Conservation (phyloP, 2,888 invertebrate genomes). For the Drosophila greeni region DNA sequence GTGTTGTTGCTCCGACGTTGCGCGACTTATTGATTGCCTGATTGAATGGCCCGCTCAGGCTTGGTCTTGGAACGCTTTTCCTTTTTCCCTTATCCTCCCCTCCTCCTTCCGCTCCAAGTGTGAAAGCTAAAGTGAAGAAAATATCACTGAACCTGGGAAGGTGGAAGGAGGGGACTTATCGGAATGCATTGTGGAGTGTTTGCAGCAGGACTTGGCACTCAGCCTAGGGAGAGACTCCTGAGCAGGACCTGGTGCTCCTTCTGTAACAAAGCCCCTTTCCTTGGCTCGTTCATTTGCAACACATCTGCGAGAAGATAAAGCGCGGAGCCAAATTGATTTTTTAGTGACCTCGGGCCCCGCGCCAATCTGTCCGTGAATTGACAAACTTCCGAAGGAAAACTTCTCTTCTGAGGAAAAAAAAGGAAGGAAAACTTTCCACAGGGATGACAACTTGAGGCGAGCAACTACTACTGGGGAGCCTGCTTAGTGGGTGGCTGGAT, state of each 20-base stretch:
- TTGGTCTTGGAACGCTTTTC: not conserved
- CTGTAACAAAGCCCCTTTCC: constrained; percentile 2
- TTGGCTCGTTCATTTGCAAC: constrained; percentile 15
- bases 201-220: constrained; percentile 24
- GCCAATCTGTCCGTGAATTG: constrained; percentile 19
- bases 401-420: not conserved
- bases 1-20: constrained; percentile 30
- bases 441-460: constrained; percentile 12
- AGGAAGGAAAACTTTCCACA: constrained; percentile 4
- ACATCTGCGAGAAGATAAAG: constrained; percentile 5
- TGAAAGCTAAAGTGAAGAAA: constrained; percentile 13
- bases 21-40: constrained; percentile 37
- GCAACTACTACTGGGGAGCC: not conserved
- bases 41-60: constrained; percentile 18
- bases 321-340: constrained; percentile 27
- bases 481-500: not conserved
- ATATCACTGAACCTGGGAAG: constrained; percentile 6
- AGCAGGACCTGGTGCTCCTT: not conserved
- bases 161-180: constrained; percentile 1
- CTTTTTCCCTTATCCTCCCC: too few relatives aligned
- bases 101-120: not conserved
- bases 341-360: constrained; percentile 24
- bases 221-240: constrained; percentile 7
- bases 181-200: constrained; percentile 15
- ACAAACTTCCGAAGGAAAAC: constrained; percentile 13